These are phyloP conservation scores for Luscinia megarhynchos DNA, from an alignment of 2,797 vertebrate genomes.

Conservation along the genomic window DNA sequence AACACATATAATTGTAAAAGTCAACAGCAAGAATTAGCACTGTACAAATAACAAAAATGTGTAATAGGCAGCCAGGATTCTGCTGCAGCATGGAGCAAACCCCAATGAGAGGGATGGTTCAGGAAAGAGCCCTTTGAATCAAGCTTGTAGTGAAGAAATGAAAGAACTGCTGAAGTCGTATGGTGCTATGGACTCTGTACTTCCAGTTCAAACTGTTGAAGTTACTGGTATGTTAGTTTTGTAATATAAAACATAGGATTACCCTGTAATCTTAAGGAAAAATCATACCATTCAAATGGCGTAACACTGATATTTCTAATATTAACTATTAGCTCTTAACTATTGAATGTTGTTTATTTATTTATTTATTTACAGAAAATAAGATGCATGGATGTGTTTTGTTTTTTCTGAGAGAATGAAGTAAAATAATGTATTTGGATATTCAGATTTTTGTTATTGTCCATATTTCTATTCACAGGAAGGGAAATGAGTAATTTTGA, in stretches of 20 bases:
- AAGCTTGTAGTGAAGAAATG: conserved; percentile 74
- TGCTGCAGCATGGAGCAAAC: conserved; percentile 84
- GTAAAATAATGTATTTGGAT: not conserved
- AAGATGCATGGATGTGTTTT: not conserved
- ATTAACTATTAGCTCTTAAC: not conserved
- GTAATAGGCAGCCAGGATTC: conserved; percentile 81
- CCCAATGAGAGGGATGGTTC: conserved; percentile 66
- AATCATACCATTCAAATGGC: not conserved
- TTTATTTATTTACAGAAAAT: not conserved
- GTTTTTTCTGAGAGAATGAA: not conserved
- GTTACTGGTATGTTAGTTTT: conserved; percentile 55
- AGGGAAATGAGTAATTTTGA: not conserved
- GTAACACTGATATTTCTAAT: not conserved
- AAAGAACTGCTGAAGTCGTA: conserved; percentile 79
- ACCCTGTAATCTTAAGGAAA: not conserved
- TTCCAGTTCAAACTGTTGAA: not conserved
- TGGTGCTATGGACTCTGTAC: not conserved
- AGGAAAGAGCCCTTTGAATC: conserved; percentile 78
- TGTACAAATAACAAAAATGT: not conserved
- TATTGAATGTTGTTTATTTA: not conserved
- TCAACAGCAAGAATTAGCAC: not conserved
- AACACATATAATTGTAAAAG: not conserved
- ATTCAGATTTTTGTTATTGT: not conserved
- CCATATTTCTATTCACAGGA: not conserved
- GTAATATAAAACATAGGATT: not conserved